phyloP scores from a whole-genome alignment of 92 coral and sea anemone genomes.

The Bergia sp. region DNA sequence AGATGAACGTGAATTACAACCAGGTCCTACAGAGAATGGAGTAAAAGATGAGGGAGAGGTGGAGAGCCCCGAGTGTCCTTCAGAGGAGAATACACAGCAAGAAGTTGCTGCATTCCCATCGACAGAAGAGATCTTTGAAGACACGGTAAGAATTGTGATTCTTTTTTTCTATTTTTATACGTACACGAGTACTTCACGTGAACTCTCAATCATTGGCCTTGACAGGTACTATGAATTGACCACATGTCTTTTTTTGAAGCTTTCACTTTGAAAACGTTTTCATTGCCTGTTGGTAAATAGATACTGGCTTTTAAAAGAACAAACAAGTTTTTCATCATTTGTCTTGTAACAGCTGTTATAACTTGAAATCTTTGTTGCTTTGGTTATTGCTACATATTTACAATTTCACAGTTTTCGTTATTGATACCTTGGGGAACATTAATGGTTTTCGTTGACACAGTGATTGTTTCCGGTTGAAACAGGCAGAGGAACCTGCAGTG shows the following conservation, averaged over 20 bases:
- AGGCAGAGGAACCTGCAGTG: background rate
- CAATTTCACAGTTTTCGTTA: too few relatives aligned
- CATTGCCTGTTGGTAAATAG: too few relatives aligned
- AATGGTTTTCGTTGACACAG: too few relatives aligned
- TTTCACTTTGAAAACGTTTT: too few relatives aligned
- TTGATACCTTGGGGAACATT: too few relatives aligned
- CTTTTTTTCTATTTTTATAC: too few relatives aligned
- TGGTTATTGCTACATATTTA: too few relatives aligned
- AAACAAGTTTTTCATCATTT: too few relatives aligned
- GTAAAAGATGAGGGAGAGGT: background rate
- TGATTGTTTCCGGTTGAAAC: background rate
- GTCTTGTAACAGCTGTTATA: background rate
- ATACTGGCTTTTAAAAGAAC: too few relatives aligned
- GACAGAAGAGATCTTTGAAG: conserved; percentile 17
- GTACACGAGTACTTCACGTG: background rate
- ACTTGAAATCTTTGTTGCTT: too few relatives aligned
- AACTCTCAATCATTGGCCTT: background rate
- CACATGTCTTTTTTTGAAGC: too few relatives aligned
- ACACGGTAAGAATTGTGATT: conserved; percentile 4
- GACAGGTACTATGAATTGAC: background rate
- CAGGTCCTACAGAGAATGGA: background rate
- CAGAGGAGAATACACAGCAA: background rate
- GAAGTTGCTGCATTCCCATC: background rate
- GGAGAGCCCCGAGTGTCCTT: background rate
- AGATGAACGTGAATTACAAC: background rate